These are phyloP conservation scores for Cantharis rustica DNA, from an alignment of 2,888 invertebrate species.

Conservation along the genomic window DNA sequence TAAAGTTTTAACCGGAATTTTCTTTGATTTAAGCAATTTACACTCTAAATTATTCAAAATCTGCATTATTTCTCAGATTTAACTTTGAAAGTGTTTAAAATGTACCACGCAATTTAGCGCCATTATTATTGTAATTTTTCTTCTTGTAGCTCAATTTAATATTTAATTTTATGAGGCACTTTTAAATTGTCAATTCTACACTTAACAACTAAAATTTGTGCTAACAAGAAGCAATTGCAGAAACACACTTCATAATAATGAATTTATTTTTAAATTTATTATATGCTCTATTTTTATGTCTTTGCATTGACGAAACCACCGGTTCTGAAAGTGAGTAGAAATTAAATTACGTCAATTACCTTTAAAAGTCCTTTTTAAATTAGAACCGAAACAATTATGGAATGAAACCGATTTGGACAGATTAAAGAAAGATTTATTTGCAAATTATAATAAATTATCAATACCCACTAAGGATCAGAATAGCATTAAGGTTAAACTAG, in stretches of 20 bases:
- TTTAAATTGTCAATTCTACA: neutral
- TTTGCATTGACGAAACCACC: neutral
- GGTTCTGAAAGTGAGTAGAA: neutral
- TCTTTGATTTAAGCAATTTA: no score
- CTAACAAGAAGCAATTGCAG: neutral
- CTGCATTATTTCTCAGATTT: no score
- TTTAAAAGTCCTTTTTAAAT: slow-evolving; percentile 29
- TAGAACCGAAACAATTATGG: slow-evolving; percentile 56
- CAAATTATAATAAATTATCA: slow-evolving; percentile 62
- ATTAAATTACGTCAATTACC: neutral
- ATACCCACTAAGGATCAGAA: slow-evolving; percentile 60
- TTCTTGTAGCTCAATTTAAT: neutral
- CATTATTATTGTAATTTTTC: neutral
- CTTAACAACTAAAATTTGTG: neutral
- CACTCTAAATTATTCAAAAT: no score
- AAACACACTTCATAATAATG: neutral
- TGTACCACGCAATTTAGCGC: neutral
- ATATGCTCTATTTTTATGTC: neutral
- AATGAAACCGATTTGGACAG: slow-evolving; percentile 63
- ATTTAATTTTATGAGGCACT: neutral
- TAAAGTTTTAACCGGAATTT: no score
- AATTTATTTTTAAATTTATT: neutral
- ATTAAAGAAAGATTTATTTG: slow-evolving; percentile 61
- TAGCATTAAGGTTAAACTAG: slow-evolving; percentile 59
- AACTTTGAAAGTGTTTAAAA: no score